Evolutionary conservation across 1,140 invertebrate species (phyloP), one percentile per base, ranked within the genome.

Genomic region (Apis laboriosa): DNA sequence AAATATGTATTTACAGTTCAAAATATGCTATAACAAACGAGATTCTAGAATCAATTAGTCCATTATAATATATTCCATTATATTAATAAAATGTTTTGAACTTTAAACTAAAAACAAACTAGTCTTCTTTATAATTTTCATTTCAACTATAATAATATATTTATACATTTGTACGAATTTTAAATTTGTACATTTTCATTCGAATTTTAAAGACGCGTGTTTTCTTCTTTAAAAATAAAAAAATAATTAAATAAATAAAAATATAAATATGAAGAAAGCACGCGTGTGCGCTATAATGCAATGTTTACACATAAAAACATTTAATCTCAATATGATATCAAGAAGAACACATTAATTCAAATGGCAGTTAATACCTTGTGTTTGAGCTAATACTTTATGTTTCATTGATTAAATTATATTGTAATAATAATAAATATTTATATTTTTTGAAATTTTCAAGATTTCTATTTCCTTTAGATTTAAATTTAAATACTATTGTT

Each of bases 321-420:
- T 24, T 66, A 53, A 63, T 82, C 55, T 68, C 61, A 68, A 74
- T 61, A 70, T 56, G 43, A 74, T 67, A 89, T 74, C 60, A 64
- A 83, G 72, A 63, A 80, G 88, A 84, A 83, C 78, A 86, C 86
- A 85, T 86, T 88, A 66, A 85, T 83, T 88, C 85, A 78, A 90
- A 84, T 90, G 91, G 91, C 91, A 92, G 90, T 92, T 88, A 81
- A 77, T 90, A 86, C 80, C 82, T 90, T 84, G 85, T 90, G 86
- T 84, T 91, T 84, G 89, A 89, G 85, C 86, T 86, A 87, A 28
- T 77, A 53, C 75, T 61, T 63, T 15, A 51, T 64, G 67, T 28
- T 9, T 24, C 15, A 5, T 21, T 24, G 9, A 58, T 24, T 81
- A 77, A 28, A 77, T 43, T 66, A 19, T 28, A 8, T 17, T 80